phyloP scores from a whole-genome alignment of 2,888 invertebrate genomes.

The Chrysomela aeneicollis region DNA sequence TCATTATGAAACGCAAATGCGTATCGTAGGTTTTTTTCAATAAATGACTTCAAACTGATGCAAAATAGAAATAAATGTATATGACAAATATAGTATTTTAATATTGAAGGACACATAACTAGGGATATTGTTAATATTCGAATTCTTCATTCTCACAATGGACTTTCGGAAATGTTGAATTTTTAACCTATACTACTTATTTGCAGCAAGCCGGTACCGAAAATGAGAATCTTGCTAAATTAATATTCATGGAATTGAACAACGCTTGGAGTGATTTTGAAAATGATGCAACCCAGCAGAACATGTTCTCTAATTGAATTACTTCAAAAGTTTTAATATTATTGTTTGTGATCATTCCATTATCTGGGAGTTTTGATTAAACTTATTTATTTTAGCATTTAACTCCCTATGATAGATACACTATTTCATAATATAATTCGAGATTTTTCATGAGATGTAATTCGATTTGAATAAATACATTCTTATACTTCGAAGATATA shows the following conservation, averaged over 20 bases:
- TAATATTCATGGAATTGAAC: conserved; percentile 98
- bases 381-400: conserved; percentile 8
- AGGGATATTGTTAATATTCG: too few relatives aligned
- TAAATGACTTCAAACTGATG: too few relatives aligned
- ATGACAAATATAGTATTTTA: too few relatives aligned
- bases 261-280: conserved; percentile 99
- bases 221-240: conserved; percentile 91
- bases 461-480: neutral
- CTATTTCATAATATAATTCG: neutral
- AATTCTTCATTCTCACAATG: neutral
- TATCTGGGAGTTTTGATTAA: conserved; percentile 34
- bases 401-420: neutral
- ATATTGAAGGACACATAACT: too few relatives aligned
- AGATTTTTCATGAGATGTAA: neutral
- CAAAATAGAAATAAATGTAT: too few relatives aligned
- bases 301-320: conserved; percentile 66
- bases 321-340: conserved; percentile 17
- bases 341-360: conserved; percentile 44
- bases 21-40: too few relatives aligned
- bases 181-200: conserved; percentile 27
- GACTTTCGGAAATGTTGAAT: neutral
- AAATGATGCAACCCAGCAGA: conserved; percentile 78
- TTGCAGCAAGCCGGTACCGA: conserved; percentile 89
- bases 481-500: neutral
- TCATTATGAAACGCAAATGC: too few relatives aligned